Conservation (phyloP, 2,888 invertebrate genomes). For the Hemithea aestivaria region DNA sequence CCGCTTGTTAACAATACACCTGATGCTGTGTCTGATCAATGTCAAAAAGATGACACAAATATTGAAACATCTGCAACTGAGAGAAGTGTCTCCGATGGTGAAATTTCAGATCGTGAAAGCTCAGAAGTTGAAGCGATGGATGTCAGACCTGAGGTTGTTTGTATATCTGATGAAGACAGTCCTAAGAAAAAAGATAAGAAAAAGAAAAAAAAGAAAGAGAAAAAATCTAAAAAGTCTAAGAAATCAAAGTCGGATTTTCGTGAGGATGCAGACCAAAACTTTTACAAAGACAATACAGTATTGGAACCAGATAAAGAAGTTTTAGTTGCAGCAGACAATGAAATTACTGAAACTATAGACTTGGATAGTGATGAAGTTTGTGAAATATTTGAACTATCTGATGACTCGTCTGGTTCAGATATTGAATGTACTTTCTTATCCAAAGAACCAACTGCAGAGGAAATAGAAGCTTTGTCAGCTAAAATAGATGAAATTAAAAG, state of each 20-base stretch:
- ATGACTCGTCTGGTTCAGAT: slow-evolving; percentile 61
- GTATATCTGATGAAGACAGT: slow-evolving; percentile 70
- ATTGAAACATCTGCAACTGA: slow-evolving; percentile 3
- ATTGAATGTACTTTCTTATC: slow-evolving; percentile 58
- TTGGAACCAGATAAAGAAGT: slow-evolving; percentile 1
- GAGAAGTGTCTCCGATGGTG: slow-evolving; percentile 29
- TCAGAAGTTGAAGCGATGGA: slow-evolving; percentile 58
- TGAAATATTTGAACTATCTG: slow-evolving; percentile 62
- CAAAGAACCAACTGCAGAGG: slow-evolving; percentile 65
- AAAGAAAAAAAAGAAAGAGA: slow-evolving; percentile 64
- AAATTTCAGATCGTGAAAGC: slow-evolving; percentile 53
- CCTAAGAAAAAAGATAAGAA: slow-evolving; percentile 40
- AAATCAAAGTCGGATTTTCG: slow-evolving; percentile 58
- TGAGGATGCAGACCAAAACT: slow-evolving; percentile 54
- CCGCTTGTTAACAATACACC: too few species aligned
- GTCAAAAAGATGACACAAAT: neutral
- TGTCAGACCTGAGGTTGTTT: slow-evolving; percentile 68
- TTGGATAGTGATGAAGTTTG: slow-evolving; percentile 27
- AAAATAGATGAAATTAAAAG: slow-evolving; percentile 67
- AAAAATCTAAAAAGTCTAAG: slow-evolving; percentile 53
- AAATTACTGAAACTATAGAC: slow-evolving; percentile 5
- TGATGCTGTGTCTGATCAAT: too few species aligned
- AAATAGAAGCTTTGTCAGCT: slow-evolving; percentile 68
- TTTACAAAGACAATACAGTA: slow-evolving; percentile 35
- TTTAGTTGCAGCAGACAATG: neutral